Evolutionary conservation across 2,113 vertebrate species (phyloP), one percentile per base, ranked within the genome.

Genomic region (Zosterops japonicus): DNA sequence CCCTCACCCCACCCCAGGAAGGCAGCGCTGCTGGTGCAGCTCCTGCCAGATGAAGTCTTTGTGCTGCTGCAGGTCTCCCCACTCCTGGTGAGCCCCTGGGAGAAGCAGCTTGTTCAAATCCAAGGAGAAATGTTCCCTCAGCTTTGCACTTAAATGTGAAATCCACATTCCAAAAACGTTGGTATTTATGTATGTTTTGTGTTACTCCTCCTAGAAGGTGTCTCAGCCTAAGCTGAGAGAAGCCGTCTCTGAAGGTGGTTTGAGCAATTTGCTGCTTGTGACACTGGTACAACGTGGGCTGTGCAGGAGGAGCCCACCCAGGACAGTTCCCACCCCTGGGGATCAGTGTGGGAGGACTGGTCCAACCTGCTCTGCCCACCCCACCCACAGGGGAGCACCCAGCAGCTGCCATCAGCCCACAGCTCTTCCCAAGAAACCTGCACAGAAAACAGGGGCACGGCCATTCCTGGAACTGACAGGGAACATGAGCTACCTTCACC

Each of bases 391-490:
- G 63, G 10, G 8, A 9, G 25, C 35, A 46, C 3, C 35, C 81
- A 36, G 13, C 10, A 6, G 53, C 20, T 29, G 41, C 21, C 74
- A 53, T 3, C 7, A 84, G 78, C 6, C 36, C 59, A 27, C 25
- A 82, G 59, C 69, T 57, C 50, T 14, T 19, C 36, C 77, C 5
- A 0, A 17, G 11, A 12, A 65, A 69, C 18, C 49, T 1, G 0
- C 8, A 10, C 36, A 59, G 39, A 12, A 33, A 59, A 1, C 21
- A 35, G 0, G 12, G 14, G 8, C 24, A 35, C 0, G 0, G 15
- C 24, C 2, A 1, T 3, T 46, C 27, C 76, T 7, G 0, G 53
- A 29, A 39, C n/a, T 7, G 53, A 8, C 35, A 47, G 49, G 1
- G 9, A 71, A 39, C 36, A 80, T 4, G 2, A 69, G 3, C 15